phyloP scores from a whole-genome alignment of 2,113 vertebrate genomes.

The Mobula birostris region DNA sequence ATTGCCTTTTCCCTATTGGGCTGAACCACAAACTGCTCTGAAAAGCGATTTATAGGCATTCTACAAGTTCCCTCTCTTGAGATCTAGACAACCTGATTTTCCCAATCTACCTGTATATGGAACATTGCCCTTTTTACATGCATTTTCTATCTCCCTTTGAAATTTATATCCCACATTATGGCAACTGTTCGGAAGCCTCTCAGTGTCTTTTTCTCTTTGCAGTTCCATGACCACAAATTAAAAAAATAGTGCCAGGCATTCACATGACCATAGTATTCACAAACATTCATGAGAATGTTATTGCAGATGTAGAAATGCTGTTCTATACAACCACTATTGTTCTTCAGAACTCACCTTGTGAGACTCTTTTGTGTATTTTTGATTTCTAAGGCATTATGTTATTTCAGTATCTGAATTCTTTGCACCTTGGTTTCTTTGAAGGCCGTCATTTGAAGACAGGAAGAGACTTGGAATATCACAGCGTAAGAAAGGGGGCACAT shows the following conservation, averaged over 20 bases:
- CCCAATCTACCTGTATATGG: too few relatives aligned
- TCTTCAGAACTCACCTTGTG: not conserved
- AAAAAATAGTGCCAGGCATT: not conserved
- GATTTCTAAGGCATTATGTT: not conserved
- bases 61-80: too few relatives aligned
- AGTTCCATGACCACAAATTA: not conserved
- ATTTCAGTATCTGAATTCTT: not conserved
- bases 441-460: constrained; percentile 82
- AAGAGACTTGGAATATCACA: constrained; percentile 68
- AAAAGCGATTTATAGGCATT: too few relatives aligned
- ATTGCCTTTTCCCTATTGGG: too few relatives aligned
- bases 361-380: not conserved
- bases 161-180: too few relatives aligned
- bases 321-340: not conserved
- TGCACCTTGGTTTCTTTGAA: constrained; percentile 43
- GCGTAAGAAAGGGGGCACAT: constrained; percentile 58
- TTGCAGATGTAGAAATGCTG: not conserved
- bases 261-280: not conserved
- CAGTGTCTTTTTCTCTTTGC: too few relatives aligned
- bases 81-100: too few relatives aligned
- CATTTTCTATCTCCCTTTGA: too few relatives aligned
- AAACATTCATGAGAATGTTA: not conserved
- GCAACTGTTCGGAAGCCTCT: too few relatives aligned
- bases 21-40: too few relatives aligned
- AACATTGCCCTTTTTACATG: too few relatives aligned